Evolutionary conservation across 2,888 invertebrate species (phyloP), one percentile per base, ranked within the genome.

Genomic region (Melanostoma scalare): DNA sequence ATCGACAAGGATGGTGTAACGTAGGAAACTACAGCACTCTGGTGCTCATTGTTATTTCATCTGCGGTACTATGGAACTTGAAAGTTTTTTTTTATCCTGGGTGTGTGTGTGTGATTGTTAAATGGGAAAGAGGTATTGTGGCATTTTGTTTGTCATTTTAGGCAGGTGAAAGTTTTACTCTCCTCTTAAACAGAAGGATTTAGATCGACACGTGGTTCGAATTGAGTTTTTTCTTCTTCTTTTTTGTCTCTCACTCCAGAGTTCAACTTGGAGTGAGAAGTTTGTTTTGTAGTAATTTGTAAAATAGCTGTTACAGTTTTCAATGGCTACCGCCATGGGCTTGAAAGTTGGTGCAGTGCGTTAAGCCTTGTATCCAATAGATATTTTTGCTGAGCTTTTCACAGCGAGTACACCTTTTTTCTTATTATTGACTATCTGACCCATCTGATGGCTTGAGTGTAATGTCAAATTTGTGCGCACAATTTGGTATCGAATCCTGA

Each of bases 21-120:
- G 42, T 53, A 30, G 60, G 61, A 9, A 48, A 46, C 56, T 69
- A 56, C 60, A 50, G 38, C 46, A 67, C 46, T 61, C 61, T 10
- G 38, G 46, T 78, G 69, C 82, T 82, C 79, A 79, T 84, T 84
- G 79, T 84, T 84, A 84, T 84, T 84, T 84, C 82, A 79, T 79
- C 82, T 69, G 79, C 82, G 74, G 82, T 74, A 79, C 82, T 69
- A 69, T 20, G 20, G 65, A 69, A 84, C 58, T 84, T 67, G 65
- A 74, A 84, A 82, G 79, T 78, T 84, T 84, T 50, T 40, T 31
- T 50, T 38, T 30, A 52, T 63, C n/a, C 71, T 53, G 38, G 56
- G 50, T 40, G 33, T 36, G 61, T 69, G 35, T 52, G 20, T 20
- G 20, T 20, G 20, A 61, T 72, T 77, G 72, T 55, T 50, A 42